phyloP scores from a whole-genome alignment of 2,113 vertebrate species.

The Silurus glanis region DNA sequence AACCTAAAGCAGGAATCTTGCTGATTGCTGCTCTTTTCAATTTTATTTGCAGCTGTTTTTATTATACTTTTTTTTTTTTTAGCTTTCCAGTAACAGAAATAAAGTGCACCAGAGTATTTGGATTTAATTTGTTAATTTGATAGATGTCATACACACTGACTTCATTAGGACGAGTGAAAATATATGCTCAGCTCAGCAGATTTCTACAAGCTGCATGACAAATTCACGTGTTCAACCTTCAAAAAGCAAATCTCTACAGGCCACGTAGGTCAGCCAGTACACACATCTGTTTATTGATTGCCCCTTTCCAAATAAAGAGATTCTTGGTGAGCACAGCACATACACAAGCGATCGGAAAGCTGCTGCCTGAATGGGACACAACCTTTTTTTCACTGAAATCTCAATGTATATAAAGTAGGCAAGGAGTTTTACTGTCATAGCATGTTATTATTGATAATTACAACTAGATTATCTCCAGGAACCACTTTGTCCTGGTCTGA shows the following conservation, averaged over 20 bases:
- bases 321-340: not conserved
- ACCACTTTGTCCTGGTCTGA: not conserved
- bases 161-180: not conserved
- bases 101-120: not conserved
- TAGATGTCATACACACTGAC: not conserved
- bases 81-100: not conserved
- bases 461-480: not conserved
- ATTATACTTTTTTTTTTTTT: not conserved
- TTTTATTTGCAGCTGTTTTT: not conserved
- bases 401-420: not conserved
- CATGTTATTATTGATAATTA: not conserved
- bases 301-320: not conserved
- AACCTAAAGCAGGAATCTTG: not conserved
- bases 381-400: too few relatives aligned
- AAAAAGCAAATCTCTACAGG: not conserved
- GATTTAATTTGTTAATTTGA: not conserved
- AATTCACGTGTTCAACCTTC: not conserved
- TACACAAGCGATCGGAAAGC: not conserved
- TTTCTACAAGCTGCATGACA: not conserved
- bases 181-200: not conserved
- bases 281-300: constrained; percentile 4
- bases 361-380: not conserved
- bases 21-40: not conserved
- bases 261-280: not conserved
- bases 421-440: not conserved